Evolutionary conservation across 2,113 vertebrate genomes (phyloP).

Genomic region (Peromyscus polionotus): DNA sequence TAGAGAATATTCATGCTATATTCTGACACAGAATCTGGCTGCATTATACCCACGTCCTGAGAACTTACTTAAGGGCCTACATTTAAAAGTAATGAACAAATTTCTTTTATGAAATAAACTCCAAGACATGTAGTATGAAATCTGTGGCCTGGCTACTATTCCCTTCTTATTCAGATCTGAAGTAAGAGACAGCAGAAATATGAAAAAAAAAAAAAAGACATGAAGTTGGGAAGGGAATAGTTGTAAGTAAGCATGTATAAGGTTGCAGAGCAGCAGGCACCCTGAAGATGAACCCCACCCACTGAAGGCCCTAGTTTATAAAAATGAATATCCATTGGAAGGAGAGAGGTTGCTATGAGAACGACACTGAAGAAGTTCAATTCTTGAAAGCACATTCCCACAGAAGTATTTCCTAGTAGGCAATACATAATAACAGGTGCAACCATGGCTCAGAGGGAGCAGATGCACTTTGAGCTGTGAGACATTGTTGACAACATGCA

Average conservation of each 20-base stretch:
- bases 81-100: too few relatives aligned
- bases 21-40: not conserved
- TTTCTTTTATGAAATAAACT: not conserved
- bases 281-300: not conserved
- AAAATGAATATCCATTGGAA: not conserved
- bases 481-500: not conserved
- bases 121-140: not conserved
- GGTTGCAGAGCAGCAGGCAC: not conserved
- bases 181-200: not conserved
- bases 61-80: not conserved
- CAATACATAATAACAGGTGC: not conserved
- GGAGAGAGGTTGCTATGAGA: not conserved
- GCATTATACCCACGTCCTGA: not conserved
- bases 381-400: not conserved
- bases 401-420: not conserved
- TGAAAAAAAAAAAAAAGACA: too few relatives aligned
- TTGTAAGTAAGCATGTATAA: not conserved
- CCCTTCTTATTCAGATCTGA: too few relatives aligned
- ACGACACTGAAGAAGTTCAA: not conserved
- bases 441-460: not conserved
- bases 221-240: not conserved
- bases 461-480: not conserved
- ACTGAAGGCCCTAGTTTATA: not conserved
- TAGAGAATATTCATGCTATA: not conserved
- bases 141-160: not conserved